phyloP scores from a whole-genome alignment of 2,888 invertebrate species.

The Zygaena filipendulae region DNA sequence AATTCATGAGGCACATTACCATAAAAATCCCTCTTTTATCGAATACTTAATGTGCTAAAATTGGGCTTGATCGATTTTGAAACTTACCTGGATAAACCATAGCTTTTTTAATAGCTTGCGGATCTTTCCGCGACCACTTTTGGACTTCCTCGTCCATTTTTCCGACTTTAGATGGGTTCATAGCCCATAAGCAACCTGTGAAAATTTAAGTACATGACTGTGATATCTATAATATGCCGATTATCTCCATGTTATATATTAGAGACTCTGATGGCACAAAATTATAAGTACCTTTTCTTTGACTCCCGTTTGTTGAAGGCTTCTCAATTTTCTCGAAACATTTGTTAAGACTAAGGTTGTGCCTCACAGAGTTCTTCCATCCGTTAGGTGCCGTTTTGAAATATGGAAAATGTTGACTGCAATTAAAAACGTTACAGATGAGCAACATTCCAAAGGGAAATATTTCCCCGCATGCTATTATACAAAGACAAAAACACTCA shows the following conservation, averaged over 20 bases:
- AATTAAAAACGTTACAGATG: constrained; percentile 26
- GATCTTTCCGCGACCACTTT: constrained; percentile 97
- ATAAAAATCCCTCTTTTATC: too few relatives aligned
- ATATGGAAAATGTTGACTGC: constrained; percentile 96
- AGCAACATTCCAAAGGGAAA: too few relatives aligned
- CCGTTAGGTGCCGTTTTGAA: constrained; percentile 98
- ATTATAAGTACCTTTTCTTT: constrained; percentile 72
- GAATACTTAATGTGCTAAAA: too few relatives aligned
- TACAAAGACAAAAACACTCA: constrained; percentile 62
- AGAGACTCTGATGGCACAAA: too few relatives aligned
- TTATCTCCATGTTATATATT: background rate
- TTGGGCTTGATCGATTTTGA: too few relatives aligned
- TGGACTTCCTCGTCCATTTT: constrained; percentile 99
- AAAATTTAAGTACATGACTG: constrained; percentile 9
- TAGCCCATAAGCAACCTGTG: constrained; percentile 91
- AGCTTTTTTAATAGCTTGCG: constrained; percentile 88
- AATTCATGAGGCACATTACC: too few relatives aligned
- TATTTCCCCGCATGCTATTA: too few relatives aligned
- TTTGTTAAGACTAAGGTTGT: constrained; percentile 96
- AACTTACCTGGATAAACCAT: constrained; percentile 89
- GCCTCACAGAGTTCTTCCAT: constrained; percentile 99
- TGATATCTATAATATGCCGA: background rate
- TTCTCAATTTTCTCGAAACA: constrained; percentile 99
- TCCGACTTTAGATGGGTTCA: constrained; percentile 93
- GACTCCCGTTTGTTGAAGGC: constrained; percentile 87